A percentile compares a stretch with the other conserved stretches of the same genome.
Conservation (phyloP, 53 echinoderm and acorn worm species). For the Astropecten irregularis region DNA sequence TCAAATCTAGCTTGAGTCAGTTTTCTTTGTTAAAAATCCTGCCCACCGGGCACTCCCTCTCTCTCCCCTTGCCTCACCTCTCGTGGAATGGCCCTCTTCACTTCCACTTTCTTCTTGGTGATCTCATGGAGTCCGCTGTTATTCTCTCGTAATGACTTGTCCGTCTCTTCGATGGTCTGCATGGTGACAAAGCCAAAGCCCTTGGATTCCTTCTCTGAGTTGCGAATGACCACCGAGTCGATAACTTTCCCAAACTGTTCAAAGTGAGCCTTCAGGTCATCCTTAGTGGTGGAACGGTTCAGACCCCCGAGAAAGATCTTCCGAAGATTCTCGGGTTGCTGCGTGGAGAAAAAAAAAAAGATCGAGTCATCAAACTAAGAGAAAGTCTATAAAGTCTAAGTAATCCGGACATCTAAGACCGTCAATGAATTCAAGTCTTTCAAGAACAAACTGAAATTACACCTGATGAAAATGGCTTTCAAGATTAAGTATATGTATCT, state of each 20-base stretch:
- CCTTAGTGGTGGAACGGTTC: slow-evolving; percentile 27
- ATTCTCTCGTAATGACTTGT: slow-evolving; percentile 9
- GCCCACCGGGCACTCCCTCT: too few relatives aligned
- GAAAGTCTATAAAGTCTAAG: background rate
- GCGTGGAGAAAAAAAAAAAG: background rate
- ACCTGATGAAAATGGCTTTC: too few relatives aligned
- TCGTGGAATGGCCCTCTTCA: slow-evolving; percentile 45
- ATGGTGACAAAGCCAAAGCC: slow-evolving; percentile 55
- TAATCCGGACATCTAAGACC: background rate
- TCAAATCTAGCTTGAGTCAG: too few relatives aligned
- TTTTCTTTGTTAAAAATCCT: too few relatives aligned
- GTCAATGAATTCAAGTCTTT: too few relatives aligned
- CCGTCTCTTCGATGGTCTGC: slow-evolving; percentile 31
- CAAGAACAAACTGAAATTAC: background rate
- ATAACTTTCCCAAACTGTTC: slow-evolving; percentile 18
- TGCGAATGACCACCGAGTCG: slow-evolving; percentile 39
- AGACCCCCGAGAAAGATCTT: slow-evolving; percentile 56
- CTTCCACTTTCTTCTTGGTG: slow-evolving; percentile 30
- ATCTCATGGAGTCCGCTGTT: slow-evolving; percentile 15
- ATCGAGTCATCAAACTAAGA: background rate
- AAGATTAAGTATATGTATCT: too few relatives aligned
- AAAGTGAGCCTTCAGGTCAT: slow-evolving; percentile 34
- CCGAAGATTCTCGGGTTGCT: slow-evolving; percentile 45
- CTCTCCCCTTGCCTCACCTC: too few relatives aligned
- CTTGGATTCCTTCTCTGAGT: slow-evolving; percentile 32